A percentile compares a stretch with the other conserved stretches of the same genome.
Conservation (phyloP, 1,140 invertebrate genomes). For the Zaprionus ornatus region DNA sequence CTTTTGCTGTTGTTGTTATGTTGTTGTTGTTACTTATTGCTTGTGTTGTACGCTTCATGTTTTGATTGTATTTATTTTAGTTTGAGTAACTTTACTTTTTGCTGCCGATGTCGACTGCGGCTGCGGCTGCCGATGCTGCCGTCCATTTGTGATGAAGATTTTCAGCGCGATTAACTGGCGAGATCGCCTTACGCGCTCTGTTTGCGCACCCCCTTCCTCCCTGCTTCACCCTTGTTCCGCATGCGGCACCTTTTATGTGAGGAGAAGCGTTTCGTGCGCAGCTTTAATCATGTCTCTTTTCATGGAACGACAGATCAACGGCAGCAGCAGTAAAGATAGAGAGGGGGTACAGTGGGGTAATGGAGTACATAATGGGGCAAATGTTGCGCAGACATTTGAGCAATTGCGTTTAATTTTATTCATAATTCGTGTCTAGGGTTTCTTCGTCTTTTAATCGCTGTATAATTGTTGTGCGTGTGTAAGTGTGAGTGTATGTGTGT, state of each 20-base stretch:
- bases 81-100: constrained; percentile 79
- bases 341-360: constrained; percentile 5
- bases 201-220: constrained; percentile 54
- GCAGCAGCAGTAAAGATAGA: not conserved
- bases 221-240: not conserved
- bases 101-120: constrained; percentile 17
- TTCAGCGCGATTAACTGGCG: constrained; percentile 80
- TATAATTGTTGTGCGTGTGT: constrained; percentile 34
- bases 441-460: constrained; percentile 49
- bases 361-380: constrained; percentile 11
- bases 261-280: constrained; percentile 78
- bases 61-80: constrained; percentile 83
- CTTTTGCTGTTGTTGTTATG: constrained; percentile 57
- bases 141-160: constrained; percentile 81
- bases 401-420: constrained; percentile 81
- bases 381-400: constrained; percentile 65
- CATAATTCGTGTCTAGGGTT: constrained; percentile 76
- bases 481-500: not conserved
- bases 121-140: constrained; percentile 36
- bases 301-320: constrained; percentile 26
- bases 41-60: constrained; percentile 81
- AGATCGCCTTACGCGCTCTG: constrained; percentile 75
- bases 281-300: constrained; percentile 78
- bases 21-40: constrained; percentile 77
- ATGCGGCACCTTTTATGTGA: constrained; percentile 77